Evolutionary conservation across 2,113 vertebrate genomes (phyloP).

Genomic region (Tragelaphus strepsiceros): DNA sequence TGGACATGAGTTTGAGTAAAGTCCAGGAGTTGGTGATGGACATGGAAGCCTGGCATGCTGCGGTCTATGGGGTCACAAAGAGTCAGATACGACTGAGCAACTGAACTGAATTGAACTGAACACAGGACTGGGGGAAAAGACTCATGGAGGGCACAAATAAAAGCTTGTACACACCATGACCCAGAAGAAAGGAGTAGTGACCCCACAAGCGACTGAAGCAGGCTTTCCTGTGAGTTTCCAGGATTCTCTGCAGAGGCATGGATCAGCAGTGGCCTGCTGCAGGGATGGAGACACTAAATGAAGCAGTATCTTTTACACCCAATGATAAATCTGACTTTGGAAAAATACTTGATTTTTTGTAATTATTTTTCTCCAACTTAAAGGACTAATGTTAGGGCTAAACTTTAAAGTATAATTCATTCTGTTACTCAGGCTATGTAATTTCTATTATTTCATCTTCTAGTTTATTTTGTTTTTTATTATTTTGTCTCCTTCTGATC

Average conservation of each 20-base stretch:
- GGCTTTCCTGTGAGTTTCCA: not conserved
- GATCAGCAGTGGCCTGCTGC: not conserved
- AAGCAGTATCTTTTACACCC: not conserved
- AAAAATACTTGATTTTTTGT: not conserved
- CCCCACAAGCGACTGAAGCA: not conserved
- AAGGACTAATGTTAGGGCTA: not conserved
- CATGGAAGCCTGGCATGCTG: rapidly evolving
- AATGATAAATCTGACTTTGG: not conserved
- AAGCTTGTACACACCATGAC: not conserved
- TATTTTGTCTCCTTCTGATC: not conserved
- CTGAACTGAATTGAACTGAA: not conserved
- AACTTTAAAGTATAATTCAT: not conserved
- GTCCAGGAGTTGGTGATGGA: not conserved
- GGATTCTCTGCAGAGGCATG: not conserved
- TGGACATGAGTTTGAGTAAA: not conserved
- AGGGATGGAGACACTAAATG: not conserved
- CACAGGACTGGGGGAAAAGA: not conserved
- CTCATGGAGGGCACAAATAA: not conserved
- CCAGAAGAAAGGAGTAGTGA: not conserved
- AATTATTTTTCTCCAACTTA: not conserved
- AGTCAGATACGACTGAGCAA: not conserved
- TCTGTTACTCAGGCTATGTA: not conserved
- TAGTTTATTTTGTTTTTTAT: not conserved
- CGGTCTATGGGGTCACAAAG: not conserved
- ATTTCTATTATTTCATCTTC: not conserved